Percentiles rank a stretch among this genome's conserved stretches.
Conservation (phyloP, 1,140 invertebrate genomes). For the Drosophila sproati region DNA sequence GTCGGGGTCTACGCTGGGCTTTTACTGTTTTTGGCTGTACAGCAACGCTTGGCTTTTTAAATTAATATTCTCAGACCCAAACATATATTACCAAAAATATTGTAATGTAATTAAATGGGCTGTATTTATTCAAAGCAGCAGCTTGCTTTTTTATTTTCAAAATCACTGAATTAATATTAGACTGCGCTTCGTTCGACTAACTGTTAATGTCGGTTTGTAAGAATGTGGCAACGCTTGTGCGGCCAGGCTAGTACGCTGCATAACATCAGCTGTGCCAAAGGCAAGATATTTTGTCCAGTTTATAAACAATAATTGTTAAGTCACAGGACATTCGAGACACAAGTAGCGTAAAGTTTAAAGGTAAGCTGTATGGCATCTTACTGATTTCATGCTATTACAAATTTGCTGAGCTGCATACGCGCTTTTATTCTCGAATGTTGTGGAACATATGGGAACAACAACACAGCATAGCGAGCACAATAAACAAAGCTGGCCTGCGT, state of each 20-base stretch:
- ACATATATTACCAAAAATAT: background rate
- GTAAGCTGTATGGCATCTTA: background rate
- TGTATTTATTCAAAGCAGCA: background rate
- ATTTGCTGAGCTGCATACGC: constrained; percentile 30
- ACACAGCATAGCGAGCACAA: constrained; percentile 30
- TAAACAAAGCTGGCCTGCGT: constrained; percentile 48
- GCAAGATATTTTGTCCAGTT: background rate
- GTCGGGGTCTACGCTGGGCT: background rate
- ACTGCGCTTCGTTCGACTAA: background rate
- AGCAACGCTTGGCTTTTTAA: background rate
- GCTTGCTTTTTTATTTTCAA: background rate
- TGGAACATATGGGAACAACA: constrained; percentile 41
- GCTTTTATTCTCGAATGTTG: constrained; percentile 44
- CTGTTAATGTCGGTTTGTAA: background rate
- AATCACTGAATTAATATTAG: background rate
- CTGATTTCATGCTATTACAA: background rate
- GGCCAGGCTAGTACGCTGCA: background rate
- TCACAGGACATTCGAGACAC: background rate
- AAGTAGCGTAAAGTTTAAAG: background rate
- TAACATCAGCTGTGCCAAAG: background rate
- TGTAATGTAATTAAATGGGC: background rate
- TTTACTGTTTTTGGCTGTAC: background rate
- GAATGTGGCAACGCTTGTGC: background rate
- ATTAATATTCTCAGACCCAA: too few species aligned
- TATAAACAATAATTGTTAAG: background rate